phyloP scores from a whole-genome alignment of 2,113 vertebrate genomes.

The Zosterops japonicus region DNA sequence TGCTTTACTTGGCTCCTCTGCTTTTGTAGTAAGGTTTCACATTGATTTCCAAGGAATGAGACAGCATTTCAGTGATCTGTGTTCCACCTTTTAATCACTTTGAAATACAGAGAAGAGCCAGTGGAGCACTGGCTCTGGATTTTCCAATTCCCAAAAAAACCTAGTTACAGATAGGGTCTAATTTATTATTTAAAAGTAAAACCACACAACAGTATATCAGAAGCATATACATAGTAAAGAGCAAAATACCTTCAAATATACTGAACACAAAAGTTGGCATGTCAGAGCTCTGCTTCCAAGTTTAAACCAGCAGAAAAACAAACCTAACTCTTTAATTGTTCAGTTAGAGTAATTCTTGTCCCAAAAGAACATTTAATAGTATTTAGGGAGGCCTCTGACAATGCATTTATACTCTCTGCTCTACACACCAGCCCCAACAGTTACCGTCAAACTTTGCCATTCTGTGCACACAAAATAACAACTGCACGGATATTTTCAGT shows the following conservation, averaged over 20 bases:
- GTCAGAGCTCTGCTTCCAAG: neutral
- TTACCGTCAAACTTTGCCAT: neutral
- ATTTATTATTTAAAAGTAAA: neutral
- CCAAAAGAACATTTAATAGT: neutral
- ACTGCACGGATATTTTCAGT: neutral
- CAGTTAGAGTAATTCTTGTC: neutral
- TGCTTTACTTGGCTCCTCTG: neutral
- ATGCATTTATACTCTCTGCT: neutral
- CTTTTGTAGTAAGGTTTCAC: neutral
- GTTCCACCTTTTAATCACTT: neutral
- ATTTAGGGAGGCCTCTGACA: neutral
- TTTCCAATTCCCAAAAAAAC: neutral
- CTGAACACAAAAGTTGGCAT: neutral
- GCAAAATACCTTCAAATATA: neutral
- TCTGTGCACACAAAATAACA: neutral
- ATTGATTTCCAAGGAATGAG: neutral
- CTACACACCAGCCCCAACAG: neutral
- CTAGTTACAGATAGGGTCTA: neutral
- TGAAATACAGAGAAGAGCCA: neutral
- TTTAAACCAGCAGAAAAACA: neutral
- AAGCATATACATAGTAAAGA: rapidly evolving
- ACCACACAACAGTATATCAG: neutral
- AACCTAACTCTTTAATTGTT: neutral
- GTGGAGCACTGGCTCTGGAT: neutral
- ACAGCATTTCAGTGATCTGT: neutral